A percentile compares a stretch with the other conserved stretches of the same genome.
Evolutionary conservation across 2,888 invertebrate genomes (phyloP).

Genomic region (Lasioglossum leucozonium): DNA sequence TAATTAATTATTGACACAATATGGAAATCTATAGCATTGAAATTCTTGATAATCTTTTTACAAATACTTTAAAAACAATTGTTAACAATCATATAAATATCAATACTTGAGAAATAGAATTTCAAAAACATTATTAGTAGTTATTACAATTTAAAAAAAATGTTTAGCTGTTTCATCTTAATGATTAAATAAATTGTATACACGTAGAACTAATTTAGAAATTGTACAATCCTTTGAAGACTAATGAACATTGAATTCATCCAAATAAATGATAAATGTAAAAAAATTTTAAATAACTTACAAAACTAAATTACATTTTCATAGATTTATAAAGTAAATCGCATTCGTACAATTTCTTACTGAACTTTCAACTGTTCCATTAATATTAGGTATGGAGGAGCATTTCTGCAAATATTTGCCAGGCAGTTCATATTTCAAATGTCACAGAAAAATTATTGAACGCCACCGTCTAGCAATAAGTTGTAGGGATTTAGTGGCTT

Average conservation of each 20-base stretch:
- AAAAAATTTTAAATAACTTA: background rate
- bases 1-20: too few relatives aligned
- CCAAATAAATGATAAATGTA: background rate
- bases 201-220: background rate
- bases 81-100: too few relatives aligned
- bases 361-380: background rate
- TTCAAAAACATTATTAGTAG: background rate
- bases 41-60: too few relatives aligned
- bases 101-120: too few relatives aligned
- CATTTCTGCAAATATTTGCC: background rate
- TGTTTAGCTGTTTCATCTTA: background rate
- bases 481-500: conserved; percentile 65
- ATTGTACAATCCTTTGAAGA: background rate
- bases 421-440: background rate
- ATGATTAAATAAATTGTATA: background rate
- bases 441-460: background rate
- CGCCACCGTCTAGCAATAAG: background rate
- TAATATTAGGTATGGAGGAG: background rate
- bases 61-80: too few relatives aligned
- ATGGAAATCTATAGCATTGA: too few relatives aligned
- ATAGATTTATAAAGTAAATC: background rate
- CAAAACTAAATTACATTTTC: background rate
- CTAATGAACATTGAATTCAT: background rate
- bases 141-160: background rate
- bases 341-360: background rate